Conservation (phyloP, 2,113 vertebrate species). For the Lepisosteus oculatus region DNA sequence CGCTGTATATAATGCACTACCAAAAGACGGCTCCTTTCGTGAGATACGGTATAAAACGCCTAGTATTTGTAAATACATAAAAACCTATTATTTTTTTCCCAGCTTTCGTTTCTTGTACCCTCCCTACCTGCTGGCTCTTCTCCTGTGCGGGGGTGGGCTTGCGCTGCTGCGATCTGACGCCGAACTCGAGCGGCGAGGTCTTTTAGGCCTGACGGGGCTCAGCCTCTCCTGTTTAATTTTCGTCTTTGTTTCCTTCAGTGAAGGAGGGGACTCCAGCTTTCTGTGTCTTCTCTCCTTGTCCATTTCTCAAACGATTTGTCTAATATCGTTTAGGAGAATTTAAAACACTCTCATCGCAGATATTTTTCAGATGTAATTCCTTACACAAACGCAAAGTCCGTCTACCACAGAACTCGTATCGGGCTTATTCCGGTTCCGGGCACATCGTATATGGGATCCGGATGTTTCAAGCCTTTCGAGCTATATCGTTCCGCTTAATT, state of each 20-base stretch:
- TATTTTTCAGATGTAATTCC: no score
- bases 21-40: not conserved
- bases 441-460: no score
- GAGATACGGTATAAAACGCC: not conserved
- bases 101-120: not conserved
- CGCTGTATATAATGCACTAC: no score
- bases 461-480: no score
- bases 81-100: not conserved
- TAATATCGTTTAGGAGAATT: not conserved
- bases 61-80: not conserved
- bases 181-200: slow-evolving; percentile 60
- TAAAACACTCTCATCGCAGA: no score
- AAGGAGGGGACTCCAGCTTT: slow-evolving; percentile 49
- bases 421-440: no score
- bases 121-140: slow-evolving; percentile 51
- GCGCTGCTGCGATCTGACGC: slow-evolving; percentile 49
- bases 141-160: slow-evolving; percentile 50
- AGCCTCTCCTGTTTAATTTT: slow-evolving; percentile 63
- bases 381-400: no score
- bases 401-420: no score
- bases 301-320: slow-evolving; percentile 37
- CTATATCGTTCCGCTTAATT: no score
- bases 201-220: slow-evolving; percentile 61
- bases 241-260: slow-evolving; percentile 47
- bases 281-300: slow-evolving; percentile 59